Base-by-base conservation (phyloP, 2,113 vertebrate species). In the Odontesthes bonariensis region DNA sequence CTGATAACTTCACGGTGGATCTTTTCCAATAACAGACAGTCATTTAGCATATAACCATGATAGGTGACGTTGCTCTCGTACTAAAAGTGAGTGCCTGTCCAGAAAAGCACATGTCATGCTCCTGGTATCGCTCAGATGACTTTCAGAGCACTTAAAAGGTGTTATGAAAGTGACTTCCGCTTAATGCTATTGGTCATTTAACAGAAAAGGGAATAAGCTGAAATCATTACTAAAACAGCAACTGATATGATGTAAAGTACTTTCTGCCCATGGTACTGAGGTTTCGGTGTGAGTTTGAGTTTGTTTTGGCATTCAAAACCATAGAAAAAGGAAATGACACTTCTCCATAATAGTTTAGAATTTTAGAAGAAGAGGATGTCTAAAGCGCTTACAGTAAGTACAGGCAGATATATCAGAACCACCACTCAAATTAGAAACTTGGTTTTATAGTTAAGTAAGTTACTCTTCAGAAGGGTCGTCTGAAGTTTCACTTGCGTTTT, bases 301-400 rank as follows among this genome's bases (percentile, higher is more conserved):
- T 22, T 31, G 44, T 53, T 22, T 55, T 10, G 1, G 14, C 58
- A 14, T 2, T 0, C 20, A 58, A 67, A 74, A 32, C 65, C 61
- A 46, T 19, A 20, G 23, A 85, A 88, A 87, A 82, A 35, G 86
- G 90, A 92, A 92, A 76, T 22, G 10, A 13, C 31, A 87, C 83
- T 88, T 86, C 75, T 73, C 67, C 78, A 1, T 77, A 17, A 79
- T 82, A 23, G 59, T 68, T 33, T 17, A 27, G 59, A 44, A 77
- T 74, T 90, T 89, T 82, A 60, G 31, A 73, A 82, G 72, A 89
- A 91, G 57, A 81, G 81, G 87, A 88, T 85, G 64, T 81, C 46
- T 62, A 56, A 64, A 73, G 4, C 49, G 31, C 79, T 88, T 89
- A 89, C 86, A 74, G 87, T 87, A 88, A 91, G 9, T 47, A 51